These are phyloP conservation scores for Tinea semifulvella DNA, from an alignment of 2,888 invertebrate species.

Conservation along the genomic window DNA sequence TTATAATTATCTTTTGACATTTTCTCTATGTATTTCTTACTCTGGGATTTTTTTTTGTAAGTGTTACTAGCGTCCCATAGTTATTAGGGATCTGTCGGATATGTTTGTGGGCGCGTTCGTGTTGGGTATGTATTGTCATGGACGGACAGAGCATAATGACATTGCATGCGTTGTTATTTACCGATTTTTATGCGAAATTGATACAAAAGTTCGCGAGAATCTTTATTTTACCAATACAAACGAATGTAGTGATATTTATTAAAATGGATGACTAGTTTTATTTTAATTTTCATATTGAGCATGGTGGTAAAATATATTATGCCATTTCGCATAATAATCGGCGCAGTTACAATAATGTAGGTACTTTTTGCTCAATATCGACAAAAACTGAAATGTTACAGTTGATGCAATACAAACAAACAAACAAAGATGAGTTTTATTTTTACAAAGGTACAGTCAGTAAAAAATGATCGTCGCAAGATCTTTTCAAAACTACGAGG, in stretches of 20 bases:
- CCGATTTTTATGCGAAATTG: conserved; percentile 36
- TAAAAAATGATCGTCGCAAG: too few relatives aligned
- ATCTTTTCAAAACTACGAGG: too few relatives aligned
- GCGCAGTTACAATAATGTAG: conserved; percentile 64
- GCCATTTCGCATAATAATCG: conserved; percentile 39
- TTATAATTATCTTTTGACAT: too few relatives aligned
- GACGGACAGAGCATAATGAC: conserved; percentile 57
- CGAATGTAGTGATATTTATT: neutral
- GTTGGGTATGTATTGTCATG: conserved; percentile 60
- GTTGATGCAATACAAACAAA: conserved; percentile 66
- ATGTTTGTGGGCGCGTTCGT: conserved; percentile 20
- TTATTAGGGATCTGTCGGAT: too few relatives aligned
- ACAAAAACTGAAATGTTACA: conserved; percentile 65
- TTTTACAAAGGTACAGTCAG: conserved; percentile 20
- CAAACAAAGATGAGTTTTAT: conserved; percentile 60
- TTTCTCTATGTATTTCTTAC: too few relatives aligned
- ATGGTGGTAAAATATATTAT: conserved; percentile 20
- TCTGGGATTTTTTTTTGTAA: too few relatives aligned
- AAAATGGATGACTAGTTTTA: neutral
- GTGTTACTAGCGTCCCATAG: too few relatives aligned
- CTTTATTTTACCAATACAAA: conserved; percentile 3
- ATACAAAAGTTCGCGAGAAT: conserved; percentile 24
- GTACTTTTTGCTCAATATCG: conserved; percentile 66
- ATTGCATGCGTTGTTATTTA: conserved; percentile 66
- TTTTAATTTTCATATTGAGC: neutral